Evolutionary conservation across 2,797 vertebrate genomes (phyloP), one percentile per base, ranked within the genome.

Genomic region (Sebastes hopkinsi): DNA sequence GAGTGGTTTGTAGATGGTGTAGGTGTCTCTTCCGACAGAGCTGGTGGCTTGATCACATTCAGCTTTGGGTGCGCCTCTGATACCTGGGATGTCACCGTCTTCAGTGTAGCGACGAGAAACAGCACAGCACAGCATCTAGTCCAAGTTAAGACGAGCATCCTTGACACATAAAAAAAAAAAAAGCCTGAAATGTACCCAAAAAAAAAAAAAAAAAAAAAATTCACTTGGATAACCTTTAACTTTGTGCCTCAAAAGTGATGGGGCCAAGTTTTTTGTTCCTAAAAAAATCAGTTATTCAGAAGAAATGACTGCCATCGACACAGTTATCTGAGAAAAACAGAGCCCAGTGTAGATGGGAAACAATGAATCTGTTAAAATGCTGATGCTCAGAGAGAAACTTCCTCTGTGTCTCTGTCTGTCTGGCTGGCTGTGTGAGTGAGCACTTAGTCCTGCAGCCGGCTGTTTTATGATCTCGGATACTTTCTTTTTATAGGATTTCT

Each of bases 11-110:
- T 93, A 12, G 96, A 88, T 82, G 96, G 94, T 54, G 96, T 96
- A 46, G 96, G 96, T 62, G 95, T 90, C 93, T 97, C 97, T 69
- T 95, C 97, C 92, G 93, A 71, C 90, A 95, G 91, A 84, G 94
- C 94, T n/a, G 97, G 96, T n/a, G 97, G 96, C 92, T 97, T 98
- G 96, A 99, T 99, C 90, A 97, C 97, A 96, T 99, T 99, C 90
- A 95, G 96, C 91, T 97, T 98, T 65, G 97, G 94, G 86, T 96
- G 95, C 87, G 94, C 93, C 91, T 96, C 97, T 52, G 90, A 86
- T 79, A 95, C 94, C 91, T 97, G 97, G 78, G 96, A 94, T 88
- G 96, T 96, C 90, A 95, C 97, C 91, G 96, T 96, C 93, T 97
- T 95, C 90, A 98, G 93, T 58, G 96, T 90, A 70, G 96, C 96